phyloP scores from a whole-genome alignment of 2,113 vertebrate species.

The Acrocephalus arundinaceus region DNA sequence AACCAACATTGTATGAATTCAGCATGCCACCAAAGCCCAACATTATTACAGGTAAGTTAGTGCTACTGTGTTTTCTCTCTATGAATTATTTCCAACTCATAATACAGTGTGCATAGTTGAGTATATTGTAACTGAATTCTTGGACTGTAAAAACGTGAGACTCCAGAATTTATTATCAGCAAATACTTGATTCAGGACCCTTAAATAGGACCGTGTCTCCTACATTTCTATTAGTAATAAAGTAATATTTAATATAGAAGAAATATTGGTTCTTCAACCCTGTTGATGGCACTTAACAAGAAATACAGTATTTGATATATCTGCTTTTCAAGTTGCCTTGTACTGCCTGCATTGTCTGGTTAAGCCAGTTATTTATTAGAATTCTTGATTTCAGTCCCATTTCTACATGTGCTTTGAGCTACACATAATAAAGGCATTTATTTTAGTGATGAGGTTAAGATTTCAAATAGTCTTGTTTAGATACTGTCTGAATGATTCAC shows the following conservation, averaged over 20 bases:
- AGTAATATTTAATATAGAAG: neutral
- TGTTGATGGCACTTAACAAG: neutral
- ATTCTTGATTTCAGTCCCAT: neutral
- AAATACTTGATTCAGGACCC: neutral
- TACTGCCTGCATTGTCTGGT: neutral
- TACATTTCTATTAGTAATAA: neutral
- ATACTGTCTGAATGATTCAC: neutral
- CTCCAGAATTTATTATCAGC: neutral
- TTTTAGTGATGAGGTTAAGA: neutral
- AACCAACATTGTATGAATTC: constrained; percentile 94
- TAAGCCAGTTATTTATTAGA: neutral
- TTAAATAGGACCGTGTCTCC: neutral
- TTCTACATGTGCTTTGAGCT: neutral
- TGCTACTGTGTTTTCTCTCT: neutral
- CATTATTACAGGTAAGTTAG: constrained; percentile 90
- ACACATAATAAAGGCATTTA: neutral
- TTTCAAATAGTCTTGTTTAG: neutral
- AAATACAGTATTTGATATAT: neutral
- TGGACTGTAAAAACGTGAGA: neutral
- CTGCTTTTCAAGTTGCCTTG: neutral
- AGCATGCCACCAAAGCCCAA: constrained; percentile 97
- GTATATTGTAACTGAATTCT: neutral
- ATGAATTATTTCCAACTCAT: neutral
- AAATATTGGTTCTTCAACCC: neutral
- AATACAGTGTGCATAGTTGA: neutral